These are phyloP conservation scores for Labrus mixtus DNA, from an alignment of 2,113 vertebrate genomes.

Conservation along the genomic window DNA sequence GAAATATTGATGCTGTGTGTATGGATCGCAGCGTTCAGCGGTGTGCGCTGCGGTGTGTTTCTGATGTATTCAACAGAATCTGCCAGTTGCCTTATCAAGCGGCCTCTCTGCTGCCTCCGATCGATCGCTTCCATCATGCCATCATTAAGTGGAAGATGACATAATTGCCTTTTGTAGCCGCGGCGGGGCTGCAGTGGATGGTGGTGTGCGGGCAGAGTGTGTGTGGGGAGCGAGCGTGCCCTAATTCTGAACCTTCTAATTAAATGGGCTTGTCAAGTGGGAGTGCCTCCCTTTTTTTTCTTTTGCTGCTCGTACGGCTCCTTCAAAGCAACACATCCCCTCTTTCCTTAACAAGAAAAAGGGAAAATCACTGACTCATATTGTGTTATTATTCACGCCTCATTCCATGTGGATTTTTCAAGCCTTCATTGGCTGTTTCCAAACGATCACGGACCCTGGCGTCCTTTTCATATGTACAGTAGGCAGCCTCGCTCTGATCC, in stretches of 20 bases:
- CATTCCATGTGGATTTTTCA: conserved; percentile 32
- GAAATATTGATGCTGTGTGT: conserved; percentile 50
- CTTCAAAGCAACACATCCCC: conserved; percentile 44
- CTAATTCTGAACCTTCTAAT: conserved; percentile 69
- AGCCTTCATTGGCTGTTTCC: conserved; percentile 35
- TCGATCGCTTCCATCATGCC: conserved; percentile 72
- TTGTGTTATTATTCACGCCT: conserved; percentile 42
- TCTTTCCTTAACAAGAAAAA: background rate
- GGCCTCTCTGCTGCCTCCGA: conserved; percentile 50
- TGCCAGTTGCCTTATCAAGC: conserved; percentile 62
- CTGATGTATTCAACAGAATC: conserved; percentile 68
- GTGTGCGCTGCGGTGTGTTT: conserved; percentile 45
- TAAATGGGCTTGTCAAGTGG: conserved; percentile 62
- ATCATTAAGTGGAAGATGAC: conserved; percentile 65
- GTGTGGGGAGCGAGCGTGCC: conserved; percentile 31
- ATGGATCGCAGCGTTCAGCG: conserved; percentile 57
- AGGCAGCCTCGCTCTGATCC: conserved; percentile 56
- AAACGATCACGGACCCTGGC: background rate
- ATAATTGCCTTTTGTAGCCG: conserved; percentile 71
- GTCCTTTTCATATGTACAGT: conserved; percentile 58
- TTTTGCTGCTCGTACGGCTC: background rate
- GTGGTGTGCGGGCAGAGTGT: conserved; percentile 11
- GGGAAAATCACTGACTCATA: conserved; percentile 55
- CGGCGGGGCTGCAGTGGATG: conserved; percentile 37
- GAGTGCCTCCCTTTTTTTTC: conserved; percentile 52